phyloP scores from a whole-genome alignment of 2,888 invertebrate genomes.

The Sinelater perroti region DNA sequence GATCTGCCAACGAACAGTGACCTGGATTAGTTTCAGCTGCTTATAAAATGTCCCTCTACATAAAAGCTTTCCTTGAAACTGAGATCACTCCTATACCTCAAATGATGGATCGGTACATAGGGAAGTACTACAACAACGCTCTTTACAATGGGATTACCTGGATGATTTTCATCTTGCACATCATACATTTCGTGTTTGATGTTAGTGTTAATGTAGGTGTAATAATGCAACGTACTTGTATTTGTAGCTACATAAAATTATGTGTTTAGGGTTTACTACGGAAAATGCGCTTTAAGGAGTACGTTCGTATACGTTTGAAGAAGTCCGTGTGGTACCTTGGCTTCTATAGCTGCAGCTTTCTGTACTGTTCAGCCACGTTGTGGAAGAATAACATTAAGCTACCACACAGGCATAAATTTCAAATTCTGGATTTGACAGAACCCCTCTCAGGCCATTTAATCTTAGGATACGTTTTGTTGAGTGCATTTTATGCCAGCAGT shows the following conservation, averaged over 20 bases:
- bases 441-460: conserved; percentile 46
- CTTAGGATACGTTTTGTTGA: conserved; percentile 51
- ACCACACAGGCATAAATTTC: conserved; percentile 42
- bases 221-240: no score
- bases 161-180: conserved; percentile 53
- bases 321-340: conserved; percentile 54
- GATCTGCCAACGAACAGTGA: no score
- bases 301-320: conserved; percentile 49
- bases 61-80: conserved; percentile 51
- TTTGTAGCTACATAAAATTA: not conserved
- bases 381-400: conserved; percentile 49
- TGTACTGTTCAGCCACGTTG: conserved; percentile 52
- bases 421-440: conserved; percentile 39
- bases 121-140: conserved; percentile 55
- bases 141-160: conserved; percentile 56
- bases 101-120: conserved; percentile 50
- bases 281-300: conserved; percentile 51
- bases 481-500: conserved; percentile 53
- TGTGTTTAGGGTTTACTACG: conserved; percentile 50
- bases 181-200: conserved; percentile 53
- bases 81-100: conserved; percentile 55
- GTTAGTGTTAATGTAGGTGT: conserved; percentile 51
- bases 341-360: conserved; percentile 50
- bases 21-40: not conserved
- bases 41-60: conserved; percentile 45